Evolutionary conservation across 2,888 invertebrate genomes (phyloP).

Genomic region (Ceratothoa steindachneri): DNA sequence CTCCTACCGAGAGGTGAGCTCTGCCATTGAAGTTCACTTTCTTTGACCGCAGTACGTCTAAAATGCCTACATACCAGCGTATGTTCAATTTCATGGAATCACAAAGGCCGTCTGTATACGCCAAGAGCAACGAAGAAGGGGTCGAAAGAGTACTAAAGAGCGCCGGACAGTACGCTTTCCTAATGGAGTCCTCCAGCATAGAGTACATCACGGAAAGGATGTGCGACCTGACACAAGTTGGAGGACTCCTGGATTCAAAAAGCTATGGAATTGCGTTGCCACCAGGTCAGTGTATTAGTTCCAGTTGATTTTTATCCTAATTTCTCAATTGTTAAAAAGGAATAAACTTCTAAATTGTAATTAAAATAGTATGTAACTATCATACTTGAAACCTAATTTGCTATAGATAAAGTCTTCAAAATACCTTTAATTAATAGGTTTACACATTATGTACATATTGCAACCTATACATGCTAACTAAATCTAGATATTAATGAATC

Average conservation of each 20-base stretch:
- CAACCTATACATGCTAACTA: too few relatives aligned
- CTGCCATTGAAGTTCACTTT: too few relatives aligned
- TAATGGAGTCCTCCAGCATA: conserved; percentile 96
- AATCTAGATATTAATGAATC: too few relatives aligned
- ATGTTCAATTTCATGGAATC: conserved; percentile 97
- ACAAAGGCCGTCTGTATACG: conserved; percentile 79
- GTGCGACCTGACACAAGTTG: conserved; percentile 70
- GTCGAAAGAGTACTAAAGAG: conserved; percentile 74
- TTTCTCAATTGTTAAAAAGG: too few relatives aligned
- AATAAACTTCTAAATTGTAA: too few relatives aligned
- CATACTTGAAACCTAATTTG: too few relatives aligned
- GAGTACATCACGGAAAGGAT: conserved; percentile 88
- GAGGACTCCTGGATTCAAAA: conserved; percentile 85
- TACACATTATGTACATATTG: too few relatives aligned
- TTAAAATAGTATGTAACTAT: too few relatives aligned
- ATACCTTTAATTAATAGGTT: too few relatives aligned
- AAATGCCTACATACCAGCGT: conserved; percentile 84
- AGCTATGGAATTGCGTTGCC: conserved; percentile 94
- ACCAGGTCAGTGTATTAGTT: conserved; percentile 67
- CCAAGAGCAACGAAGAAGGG: conserved; percentile 79
- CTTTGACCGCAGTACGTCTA: conserved; percentile 80
- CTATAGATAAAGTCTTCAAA: too few relatives aligned
- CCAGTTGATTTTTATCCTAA: too few relatives aligned
- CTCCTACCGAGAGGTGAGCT: too few relatives aligned
- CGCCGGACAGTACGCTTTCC: conserved; percentile 85